Evolutionary conservation across 2,797 vertebrate genomes (phyloP).

Genomic region (Sebastes cheni): DNA sequence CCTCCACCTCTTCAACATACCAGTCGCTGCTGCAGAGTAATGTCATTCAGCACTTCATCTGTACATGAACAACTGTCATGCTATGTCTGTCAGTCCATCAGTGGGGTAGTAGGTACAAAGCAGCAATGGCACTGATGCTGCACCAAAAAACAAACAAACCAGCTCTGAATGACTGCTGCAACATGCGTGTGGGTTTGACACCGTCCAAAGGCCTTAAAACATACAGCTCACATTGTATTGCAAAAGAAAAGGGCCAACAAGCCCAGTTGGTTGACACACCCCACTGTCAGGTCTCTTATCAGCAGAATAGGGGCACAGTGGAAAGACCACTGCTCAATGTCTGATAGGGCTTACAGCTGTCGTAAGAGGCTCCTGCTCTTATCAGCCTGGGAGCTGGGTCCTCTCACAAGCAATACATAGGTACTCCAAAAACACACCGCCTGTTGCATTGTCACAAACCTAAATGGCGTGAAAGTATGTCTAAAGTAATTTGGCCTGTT

Average conservation of each 20-base stretch:
- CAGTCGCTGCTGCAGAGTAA: conserved; percentile 50
- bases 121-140: not conserved
- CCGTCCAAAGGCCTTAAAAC: not conserved
- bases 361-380: conserved; percentile 63
- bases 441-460: not conserved
- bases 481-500: not conserved
- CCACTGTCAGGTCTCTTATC: conserved; percentile 74
- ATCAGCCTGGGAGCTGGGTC: conserved; percentile 65
- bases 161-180: not conserved
- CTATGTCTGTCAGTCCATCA: conserved; percentile 26
- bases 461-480: not conserved
- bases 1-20: conserved; percentile 42
- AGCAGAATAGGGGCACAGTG: conserved; percentile 61
- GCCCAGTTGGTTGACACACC: conserved; percentile 60
- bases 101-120: conserved; percentile 13
- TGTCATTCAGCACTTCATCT: conserved; percentile 62
- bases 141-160: not conserved
- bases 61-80: conserved; percentile 37
- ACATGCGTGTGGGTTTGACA: not conserved
- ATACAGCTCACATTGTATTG: not conserved
- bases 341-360: conserved; percentile 70
- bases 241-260: conserved; percentile 36
- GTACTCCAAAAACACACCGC: conserved; percentile 7
- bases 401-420: conserved; percentile 39
- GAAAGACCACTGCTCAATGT: conserved; percentile 71